Evolutionary conservation across 2,113 vertebrate species (phyloP), one percentile per base, ranked within the genome.

Genomic region (Argyrosomus japonicus): DNA sequence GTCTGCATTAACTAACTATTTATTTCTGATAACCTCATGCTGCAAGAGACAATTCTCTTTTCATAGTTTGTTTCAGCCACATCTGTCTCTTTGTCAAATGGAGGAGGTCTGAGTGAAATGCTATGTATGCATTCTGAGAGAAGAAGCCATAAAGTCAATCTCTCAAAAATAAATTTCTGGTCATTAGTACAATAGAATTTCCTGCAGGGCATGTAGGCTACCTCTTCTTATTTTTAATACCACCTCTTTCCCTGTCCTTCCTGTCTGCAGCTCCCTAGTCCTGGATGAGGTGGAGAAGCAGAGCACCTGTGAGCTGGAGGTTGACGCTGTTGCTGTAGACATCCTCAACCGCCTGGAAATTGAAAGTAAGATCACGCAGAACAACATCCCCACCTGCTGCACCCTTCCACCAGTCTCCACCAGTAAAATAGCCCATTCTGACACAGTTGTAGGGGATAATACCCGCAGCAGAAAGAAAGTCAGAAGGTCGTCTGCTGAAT

Each of bases 231-330:
- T 29, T 43, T 29, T 6, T 58, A 43, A 64, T 17, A 19, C 4
- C 9, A 23, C 10, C 17, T 51, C 0, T 15, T 5, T 63, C n/a
- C 10, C 7, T 75, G 18, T 56, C 32, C 5, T 23, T 6, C 32
- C 48, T 65, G 21, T 68, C 25, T 63, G 62, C 91, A 99, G 98
- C 89, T 99, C 97, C 82, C 94, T 98, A 86, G 90, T 99, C 77
- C 89, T 99, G 90, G 96, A 97, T 53, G 96, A 95, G 56, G 96
- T 98, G 91, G 94, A 95, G 75, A 97, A 94, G 85, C 96, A 96
- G 91, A 99, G 98, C 94, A 98, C 97, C 27, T 99, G 98, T 94
- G 98, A 99, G 94, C 95, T 99, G 92, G 98, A 99, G 93, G 97
- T 97, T n/a, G 98, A 99, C 83, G 98, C 97, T 21, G 98, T 99